Evolutionary conservation across 2,797 vertebrate species (phyloP), one percentile per base, ranked within the genome.

Genomic region (Myripristis jacobus): DNA sequence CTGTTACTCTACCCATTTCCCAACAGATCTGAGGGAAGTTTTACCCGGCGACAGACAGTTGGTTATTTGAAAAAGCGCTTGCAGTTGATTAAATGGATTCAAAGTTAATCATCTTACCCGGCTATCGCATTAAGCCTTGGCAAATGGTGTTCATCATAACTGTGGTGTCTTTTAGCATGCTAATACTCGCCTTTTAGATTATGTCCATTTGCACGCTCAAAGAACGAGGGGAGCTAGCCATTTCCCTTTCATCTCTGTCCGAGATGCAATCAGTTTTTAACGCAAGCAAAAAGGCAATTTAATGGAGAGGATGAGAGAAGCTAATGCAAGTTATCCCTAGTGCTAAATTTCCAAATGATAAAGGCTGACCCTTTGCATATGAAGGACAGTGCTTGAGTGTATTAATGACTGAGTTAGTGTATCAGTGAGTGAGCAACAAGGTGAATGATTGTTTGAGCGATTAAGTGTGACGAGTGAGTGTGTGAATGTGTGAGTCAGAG

Each of bases 51-150:
- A 44, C 15, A 81, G 80, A 83, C 87, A 82, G 83, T 86, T 80
- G 75, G 84, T 79, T 86, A 81, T 91, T 90, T 87, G 75, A 89
- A 60, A 74, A 78, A 85, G 79, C 63, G 77, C 85, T 82, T 55
- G 82, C 63, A 70, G 82, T 85, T 90, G 89, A 93, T 93, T 91
- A 91, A 93, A 92, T 81, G 82, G 88, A 93, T 91, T 90, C 84
- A 88, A 85, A 92, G 91, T 90, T 92, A 92, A 92, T 93, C 88
- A 89, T 91, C 89, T 91, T 91, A 90, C 74, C 70, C 82, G 60
- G 84, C 84, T 90, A 92, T 88, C 84, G 22, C 83, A 85, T 88
- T 91, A 92, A 92, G 89, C 90, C 84, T 83, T 70, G 79, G 86
- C 86, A 92, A 93, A 93, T 88, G 84, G 70, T 68, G 78, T 88